A percentile compares a stretch with the other conserved stretches of the same genome.
Conservation (phyloP, 2,888 invertebrate species). For the Baccha elongata region DNA sequence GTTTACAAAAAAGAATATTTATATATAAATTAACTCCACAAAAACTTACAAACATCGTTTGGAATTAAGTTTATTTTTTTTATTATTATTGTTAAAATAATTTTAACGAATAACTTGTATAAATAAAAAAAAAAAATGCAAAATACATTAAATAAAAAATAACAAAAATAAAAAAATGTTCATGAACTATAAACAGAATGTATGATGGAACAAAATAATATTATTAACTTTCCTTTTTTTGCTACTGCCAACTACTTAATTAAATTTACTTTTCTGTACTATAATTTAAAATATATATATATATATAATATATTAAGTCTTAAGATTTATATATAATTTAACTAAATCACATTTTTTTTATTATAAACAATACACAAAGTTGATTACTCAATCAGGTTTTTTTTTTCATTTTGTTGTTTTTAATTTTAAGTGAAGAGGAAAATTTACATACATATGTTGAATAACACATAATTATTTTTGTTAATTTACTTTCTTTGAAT, state of each 20-base stretch:
- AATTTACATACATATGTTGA: constrained; percentile 30
- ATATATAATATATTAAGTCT: constrained; percentile 67
- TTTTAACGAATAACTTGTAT: constrained; percentile 52
- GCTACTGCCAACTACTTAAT: constrained; percentile 45
- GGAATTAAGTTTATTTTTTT: constrained; percentile 1
- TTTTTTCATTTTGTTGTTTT: not conserved
- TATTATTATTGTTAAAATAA: constrained; percentile 14
- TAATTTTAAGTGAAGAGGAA: constrained; percentile 22
- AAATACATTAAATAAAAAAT: constrained; percentile 42
- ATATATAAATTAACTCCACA: constrained; percentile 34
- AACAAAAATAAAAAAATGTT: constrained; percentile 63
- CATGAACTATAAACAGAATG: constrained; percentile 72
- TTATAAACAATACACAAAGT: constrained; percentile 69
- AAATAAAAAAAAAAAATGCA: constrained; percentile 35
- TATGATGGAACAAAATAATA: constrained; percentile 47
- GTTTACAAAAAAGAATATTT: constrained; percentile 47
- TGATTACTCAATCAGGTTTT: constrained; percentile 65
- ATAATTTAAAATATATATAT: constrained; percentile 28
- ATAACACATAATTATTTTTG: constrained; percentile 9
- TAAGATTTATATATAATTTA: constrained; percentile 71
- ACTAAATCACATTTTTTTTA: constrained; percentile 73
- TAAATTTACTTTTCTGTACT: constrained; percentile 33
- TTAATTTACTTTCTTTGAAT: constrained; percentile 3
- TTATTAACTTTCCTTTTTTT: constrained; percentile 47
- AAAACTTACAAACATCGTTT: constrained; percentile 15